These are phyloP conservation scores for Pachyrhynchus sulphureomaculatus DNA, from an alignment of 1,140 invertebrate species.

Conservation along the genomic window DNA sequence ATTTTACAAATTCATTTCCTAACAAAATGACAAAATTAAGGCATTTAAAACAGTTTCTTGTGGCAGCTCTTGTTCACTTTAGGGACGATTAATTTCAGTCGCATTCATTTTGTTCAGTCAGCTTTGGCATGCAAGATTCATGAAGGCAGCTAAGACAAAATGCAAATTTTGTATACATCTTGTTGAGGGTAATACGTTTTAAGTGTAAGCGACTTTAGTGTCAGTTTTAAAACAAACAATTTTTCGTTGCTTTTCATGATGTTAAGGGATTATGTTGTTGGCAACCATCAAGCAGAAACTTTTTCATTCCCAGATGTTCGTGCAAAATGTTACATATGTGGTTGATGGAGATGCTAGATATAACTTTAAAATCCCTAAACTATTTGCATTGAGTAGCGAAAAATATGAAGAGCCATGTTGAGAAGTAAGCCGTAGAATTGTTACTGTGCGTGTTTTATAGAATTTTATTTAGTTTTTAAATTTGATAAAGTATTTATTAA, in stretches of 20 bases:
- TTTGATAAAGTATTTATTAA: too few species aligned
- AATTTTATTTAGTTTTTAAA: too few species aligned
- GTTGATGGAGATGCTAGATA: too few species aligned
- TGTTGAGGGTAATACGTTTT: slow-evolving; percentile 7
- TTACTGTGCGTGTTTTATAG: too few species aligned
- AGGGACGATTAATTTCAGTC: slow-evolving; percentile 3
- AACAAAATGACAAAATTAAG: slow-evolving; percentile 1
- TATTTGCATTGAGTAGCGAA: too few species aligned
- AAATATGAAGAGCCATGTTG: too few species aligned
- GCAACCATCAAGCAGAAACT: too few species aligned
- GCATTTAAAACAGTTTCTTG: neutral
- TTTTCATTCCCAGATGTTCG: too few species aligned
- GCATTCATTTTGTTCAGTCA: slow-evolving; percentile 6
- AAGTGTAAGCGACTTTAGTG: neutral
- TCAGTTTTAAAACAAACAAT: slow-evolving; percentile 4
- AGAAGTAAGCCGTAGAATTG: too few species aligned
- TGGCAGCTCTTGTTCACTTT: slow-evolving; percentile 1
- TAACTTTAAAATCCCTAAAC: too few species aligned
- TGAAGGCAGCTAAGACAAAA: neutral
- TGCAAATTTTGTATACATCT: slow-evolving; percentile 10
- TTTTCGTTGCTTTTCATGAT: neutral
- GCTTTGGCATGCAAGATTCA: slow-evolving; percentile 8
- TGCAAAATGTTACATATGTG: too few species aligned
- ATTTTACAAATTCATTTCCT: too few species aligned
- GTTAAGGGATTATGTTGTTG: neutral